Evolutionary conservation across 2,888 invertebrate genomes (phyloP).

Genomic region (Volucella inanis): DNA sequence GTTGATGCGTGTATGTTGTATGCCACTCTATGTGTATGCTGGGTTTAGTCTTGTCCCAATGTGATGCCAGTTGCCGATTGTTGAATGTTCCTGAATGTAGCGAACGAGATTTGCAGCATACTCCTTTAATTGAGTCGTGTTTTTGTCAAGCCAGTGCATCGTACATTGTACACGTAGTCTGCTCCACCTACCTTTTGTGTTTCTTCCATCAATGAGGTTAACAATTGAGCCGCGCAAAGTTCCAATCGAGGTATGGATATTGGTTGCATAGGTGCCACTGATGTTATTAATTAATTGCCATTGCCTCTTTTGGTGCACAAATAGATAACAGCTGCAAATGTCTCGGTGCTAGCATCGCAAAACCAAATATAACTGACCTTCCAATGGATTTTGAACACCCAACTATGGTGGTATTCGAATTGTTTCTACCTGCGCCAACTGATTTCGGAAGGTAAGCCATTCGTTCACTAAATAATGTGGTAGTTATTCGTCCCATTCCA

Average conservation of each 20-base stretch:
- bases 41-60: background rate
- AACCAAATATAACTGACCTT: too few relatives aligned
- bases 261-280: conserved; percentile 5
- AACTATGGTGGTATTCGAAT: too few relatives aligned
- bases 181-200: too few relatives aligned
- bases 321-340: too few relatives aligned
- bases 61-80: background rate
- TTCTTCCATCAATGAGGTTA: background rate
- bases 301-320: too few relatives aligned
- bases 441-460: too few relatives aligned
- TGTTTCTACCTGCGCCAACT: too few relatives aligned
- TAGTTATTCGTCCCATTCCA: too few relatives aligned
- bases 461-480: too few relatives aligned
- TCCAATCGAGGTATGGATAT: background rate
- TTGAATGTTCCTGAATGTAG: background rate
- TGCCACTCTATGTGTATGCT: conserved; percentile 1
- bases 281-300: background rate
- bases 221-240: conserved; percentile 4
- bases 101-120: background rate
- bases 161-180: background rate
- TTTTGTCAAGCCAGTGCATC: background rate
- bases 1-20: too few relatives aligned
- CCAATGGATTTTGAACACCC: too few relatives aligned
- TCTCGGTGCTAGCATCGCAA: too few relatives aligned
- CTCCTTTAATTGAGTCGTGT: background rate